Evolutionary conservation across 64 coral and sea anemone genomes (phyloP), one percentile per base, ranked within the genome.

Genomic region (Montipora efflorescens): DNA sequence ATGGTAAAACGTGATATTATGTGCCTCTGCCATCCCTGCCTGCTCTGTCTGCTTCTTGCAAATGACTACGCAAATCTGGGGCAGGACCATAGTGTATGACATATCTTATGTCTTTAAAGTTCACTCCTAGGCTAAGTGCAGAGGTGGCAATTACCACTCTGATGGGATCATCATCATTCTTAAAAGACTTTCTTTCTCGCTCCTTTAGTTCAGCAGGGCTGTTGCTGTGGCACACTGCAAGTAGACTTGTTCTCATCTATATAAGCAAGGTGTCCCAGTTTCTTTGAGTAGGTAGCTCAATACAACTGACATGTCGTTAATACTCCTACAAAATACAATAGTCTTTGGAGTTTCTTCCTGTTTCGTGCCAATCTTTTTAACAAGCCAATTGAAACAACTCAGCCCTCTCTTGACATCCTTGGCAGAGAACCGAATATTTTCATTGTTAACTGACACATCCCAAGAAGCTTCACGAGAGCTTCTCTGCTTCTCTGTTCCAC

Each of bases 391-490:
- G 20, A 84, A 84, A 67, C 58, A 68, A 20, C 59, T 20, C 19
- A 69, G 59, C 8, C 59, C 82, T 48, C 66, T 48, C 67, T 70
- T 64, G 36, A 68, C 82, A 47, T 47, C 59, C 14, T 64, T 15
- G 47, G 8, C 59, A 55, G 74, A 74, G 13, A 77, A 76, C 23
- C 55, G 18, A 46, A 78, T 89, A 10, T 77, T 89, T 15, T 59
- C 36, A 36, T 89, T 89, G 73, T 76, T 88, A 14, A 44, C 20
- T 46, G 51, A 89, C 13, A 89, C 52, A 59, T 53, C 44, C 71
- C 87, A 77, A 73, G 76, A 59, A 58, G 48, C 25, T 89, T 89
- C 57, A 77, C 18, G 51, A 77, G 87, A 47, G 69, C 87, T 76
- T 73, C 76, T 89, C 84, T 11, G n/a, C 47, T 76, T 75, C 20